These are phyloP conservation scores for Acronicta aceris DNA, from an alignment of 2,888 invertebrate species.

Conservation along the genomic window DNA sequence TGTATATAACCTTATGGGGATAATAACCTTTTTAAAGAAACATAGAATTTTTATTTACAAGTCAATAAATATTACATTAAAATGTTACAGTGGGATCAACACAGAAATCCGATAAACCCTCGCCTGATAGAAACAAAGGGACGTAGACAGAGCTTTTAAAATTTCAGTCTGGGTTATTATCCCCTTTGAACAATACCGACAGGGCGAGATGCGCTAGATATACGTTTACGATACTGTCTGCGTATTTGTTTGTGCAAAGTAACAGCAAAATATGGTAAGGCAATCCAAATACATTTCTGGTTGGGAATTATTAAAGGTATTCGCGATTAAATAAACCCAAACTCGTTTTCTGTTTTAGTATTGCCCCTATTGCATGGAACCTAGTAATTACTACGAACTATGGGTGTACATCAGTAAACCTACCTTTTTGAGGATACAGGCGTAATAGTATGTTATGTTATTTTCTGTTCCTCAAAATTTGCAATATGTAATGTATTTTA, in stretches of 20 bases:
- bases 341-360: too few relatives aligned
- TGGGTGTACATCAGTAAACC: too few relatives aligned
- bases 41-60: neutral
- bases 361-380: too few relatives aligned
- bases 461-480: too few relatives aligned
- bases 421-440: too few relatives aligned
- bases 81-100: conserved; percentile 45
- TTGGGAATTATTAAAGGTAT: too few relatives aligned
- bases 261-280: neutral
- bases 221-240: neutral
- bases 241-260: conserved; percentile 2
- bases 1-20: neutral
- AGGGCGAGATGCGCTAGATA: conserved; percentile 32
- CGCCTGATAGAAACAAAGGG: conserved; percentile 58
- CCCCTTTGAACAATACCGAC: conserved; percentile 46
- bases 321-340: too few relatives aligned
- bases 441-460: too few relatives aligned
- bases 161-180: conserved; percentile 59
- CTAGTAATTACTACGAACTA: too few relatives aligned
- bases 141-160: conserved; percentile 62
- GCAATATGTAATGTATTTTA: too few relatives aligned
- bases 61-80: conserved; percentile 51
- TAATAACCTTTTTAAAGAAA: neutral
- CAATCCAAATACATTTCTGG: neutral
- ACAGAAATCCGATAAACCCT: conserved; percentile 58